phyloP scores from a whole-genome alignment of 2,113 vertebrate genomes.

The Ciconia boyciana region DNA sequence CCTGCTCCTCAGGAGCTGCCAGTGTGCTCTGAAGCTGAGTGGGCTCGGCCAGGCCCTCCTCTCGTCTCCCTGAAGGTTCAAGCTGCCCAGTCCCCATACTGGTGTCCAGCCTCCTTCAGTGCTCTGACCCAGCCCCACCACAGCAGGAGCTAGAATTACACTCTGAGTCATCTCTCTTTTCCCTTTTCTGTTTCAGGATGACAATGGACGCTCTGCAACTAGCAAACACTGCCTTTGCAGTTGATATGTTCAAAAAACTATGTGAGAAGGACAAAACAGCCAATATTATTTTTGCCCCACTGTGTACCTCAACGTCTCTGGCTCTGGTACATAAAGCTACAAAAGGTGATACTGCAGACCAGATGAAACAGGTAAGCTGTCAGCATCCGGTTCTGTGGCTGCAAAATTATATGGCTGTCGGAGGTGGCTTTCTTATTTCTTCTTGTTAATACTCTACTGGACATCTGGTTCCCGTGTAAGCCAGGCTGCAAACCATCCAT shows the following conservation, averaged over 20 bases:
- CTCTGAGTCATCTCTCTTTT: background rate
- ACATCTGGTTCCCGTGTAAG: background rate
- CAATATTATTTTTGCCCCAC: slow-evolving; percentile 77
- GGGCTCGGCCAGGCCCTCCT: background rate
- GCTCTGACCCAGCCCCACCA: background rate
- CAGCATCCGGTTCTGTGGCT: background rate
- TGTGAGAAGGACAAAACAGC: slow-evolving; percentile 62
- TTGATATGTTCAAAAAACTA: slow-evolving; percentile 77
- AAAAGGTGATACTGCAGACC: slow-evolving; percentile 75
- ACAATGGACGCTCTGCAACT: slow-evolving; percentile 73
- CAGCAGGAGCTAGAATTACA: background rate
- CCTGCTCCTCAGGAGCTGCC: background rate
- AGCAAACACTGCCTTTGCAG: slow-evolving; percentile 77
- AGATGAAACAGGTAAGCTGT: slow-evolving; percentile 75
- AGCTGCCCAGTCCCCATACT: background rate
- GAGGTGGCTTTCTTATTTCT: background rate
- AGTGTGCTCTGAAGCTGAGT: background rate
- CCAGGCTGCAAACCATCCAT: background rate
- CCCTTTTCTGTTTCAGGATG: slow-evolving; percentile 57
- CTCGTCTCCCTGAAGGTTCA: background rate
- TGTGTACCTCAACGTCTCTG: slow-evolving; percentile 76
- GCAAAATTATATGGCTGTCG: background rate
- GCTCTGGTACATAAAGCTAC: slow-evolving; percentile 76
- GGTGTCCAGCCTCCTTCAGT: background rate
- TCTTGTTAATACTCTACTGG: background rate